Conservation (phyloP, 2,888 invertebrate genomes). For the Mythimna albipuncta region DNA sequence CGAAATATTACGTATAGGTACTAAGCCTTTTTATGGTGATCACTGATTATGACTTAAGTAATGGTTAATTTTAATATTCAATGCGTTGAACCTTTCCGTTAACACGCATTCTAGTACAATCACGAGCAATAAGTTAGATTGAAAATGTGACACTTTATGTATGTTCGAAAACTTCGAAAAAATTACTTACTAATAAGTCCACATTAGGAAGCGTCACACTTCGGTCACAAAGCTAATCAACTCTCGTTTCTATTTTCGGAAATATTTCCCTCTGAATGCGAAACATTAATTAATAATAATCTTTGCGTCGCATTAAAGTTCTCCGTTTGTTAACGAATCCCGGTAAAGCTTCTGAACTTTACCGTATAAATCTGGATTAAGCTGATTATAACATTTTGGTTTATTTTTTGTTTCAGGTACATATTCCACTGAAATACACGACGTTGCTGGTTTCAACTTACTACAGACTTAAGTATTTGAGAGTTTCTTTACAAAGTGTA, state of each 20-base stretch:
- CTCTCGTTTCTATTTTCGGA: neutral
- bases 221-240: neutral
- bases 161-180: no score
- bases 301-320: constrained; percentile 18
- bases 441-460: neutral
- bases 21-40: no score
- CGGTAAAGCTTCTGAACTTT: constrained; percentile 35
- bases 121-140: no score
- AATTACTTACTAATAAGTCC: neutral
- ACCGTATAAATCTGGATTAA: constrained; percentile 36
- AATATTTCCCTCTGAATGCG: neutral
- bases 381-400: constrained; percentile 15
- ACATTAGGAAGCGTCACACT: neutral
- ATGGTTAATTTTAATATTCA: no score
- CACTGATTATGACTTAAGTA: no score
- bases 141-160: no score
- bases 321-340: constrained; percentile 10
- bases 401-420: constrained; percentile 53
- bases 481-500: no score
- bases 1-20: no score
- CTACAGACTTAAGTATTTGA: neutral
- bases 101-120: no score
- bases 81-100: no score
- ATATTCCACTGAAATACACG: constrained; percentile 6
- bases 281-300: constrained; percentile 36